Percentiles rank a stretch among this genome's conserved stretches.
These are phyloP conservation scores for Catamblyrhynchus diadema DNA, from an alignment of 2,797 vertebrate genomes.

Conservation along the genomic window DNA sequence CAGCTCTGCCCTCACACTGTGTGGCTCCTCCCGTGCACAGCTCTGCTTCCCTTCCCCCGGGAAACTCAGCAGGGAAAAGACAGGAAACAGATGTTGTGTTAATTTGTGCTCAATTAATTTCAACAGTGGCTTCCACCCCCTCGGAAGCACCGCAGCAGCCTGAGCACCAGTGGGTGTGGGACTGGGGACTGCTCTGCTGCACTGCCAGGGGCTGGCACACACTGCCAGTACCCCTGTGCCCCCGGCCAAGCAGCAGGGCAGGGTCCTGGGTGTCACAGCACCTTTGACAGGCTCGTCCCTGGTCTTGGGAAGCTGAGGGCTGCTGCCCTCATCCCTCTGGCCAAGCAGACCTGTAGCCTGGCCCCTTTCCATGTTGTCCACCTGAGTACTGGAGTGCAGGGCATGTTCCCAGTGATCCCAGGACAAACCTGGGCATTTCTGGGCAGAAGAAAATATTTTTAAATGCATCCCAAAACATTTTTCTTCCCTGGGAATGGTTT, in stretches of 20 bases:
- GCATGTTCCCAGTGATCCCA: not conserved
- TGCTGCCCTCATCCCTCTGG: not conserved
- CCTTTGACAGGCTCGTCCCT: accelerated
- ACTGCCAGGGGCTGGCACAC: not conserved
- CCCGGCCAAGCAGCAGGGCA: accelerated
- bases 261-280: not conserved
- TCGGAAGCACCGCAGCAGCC: not conserved
- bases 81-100: slow-evolving; percentile 79
- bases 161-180: accelerated
- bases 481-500: not conserved
- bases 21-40: accelerated
- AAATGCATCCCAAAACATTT: not conserved
- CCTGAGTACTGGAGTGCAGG: not conserved
- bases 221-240: accelerated
- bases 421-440: not conserved
- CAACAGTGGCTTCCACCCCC: slow-evolving; percentile 54
- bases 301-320: not conserved
- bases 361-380: not conserved
- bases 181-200: not conserved
- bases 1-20: not conserved
- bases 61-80: slow-evolving; percentile 71
- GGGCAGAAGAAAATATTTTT: not conserved
- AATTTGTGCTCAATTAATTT: slow-evolving; percentile 79
- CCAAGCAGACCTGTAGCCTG: not conserved
- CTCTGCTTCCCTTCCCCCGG: slow-evolving; percentile 60